Conservation (phyloP, 2,113 vertebrate species). For the Corythoichthys intestinalis region DNA sequence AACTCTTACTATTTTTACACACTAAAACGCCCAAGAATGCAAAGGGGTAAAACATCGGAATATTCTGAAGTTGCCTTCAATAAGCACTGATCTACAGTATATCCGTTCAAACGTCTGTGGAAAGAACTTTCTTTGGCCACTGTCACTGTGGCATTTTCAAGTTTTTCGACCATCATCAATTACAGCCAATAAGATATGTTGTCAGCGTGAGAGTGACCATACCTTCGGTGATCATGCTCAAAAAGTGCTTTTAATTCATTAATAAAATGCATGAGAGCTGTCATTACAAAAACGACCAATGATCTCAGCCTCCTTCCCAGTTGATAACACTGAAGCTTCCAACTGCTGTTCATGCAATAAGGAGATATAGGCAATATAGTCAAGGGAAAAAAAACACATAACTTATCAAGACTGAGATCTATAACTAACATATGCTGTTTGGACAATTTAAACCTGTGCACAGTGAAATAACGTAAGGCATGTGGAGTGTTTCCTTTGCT, state of each 20-base stretch:
- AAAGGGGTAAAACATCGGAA: too few relatives aligned
- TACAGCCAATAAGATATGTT: too few relatives aligned
- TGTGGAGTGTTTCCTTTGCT: constrained; percentile 49
- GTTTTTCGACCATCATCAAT: too few relatives aligned
- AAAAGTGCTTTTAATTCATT: not conserved
- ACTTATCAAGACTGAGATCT: constrained; percentile 47
- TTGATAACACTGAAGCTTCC: constrained; percentile 4
- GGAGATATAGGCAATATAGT: constrained; percentile 34
- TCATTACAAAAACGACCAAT: not conserved
- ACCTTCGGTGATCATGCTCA: constrained; percentile 1
- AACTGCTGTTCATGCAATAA: constrained; percentile 29
- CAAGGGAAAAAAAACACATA: constrained; percentile 27
- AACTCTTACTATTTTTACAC: too few relatives aligned
- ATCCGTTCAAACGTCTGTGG: too few relatives aligned
- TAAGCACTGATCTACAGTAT: too few relatives aligned
- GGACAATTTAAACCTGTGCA: constrained; percentile 31
- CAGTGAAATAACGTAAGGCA: constrained; percentile 23
- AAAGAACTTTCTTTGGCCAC: too few relatives aligned
- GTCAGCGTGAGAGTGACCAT: too few relatives aligned
- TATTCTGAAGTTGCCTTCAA: too few relatives aligned
- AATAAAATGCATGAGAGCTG: constrained; percentile 17
- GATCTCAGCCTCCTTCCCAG: constrained; percentile 2
- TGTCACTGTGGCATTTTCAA: too few relatives aligned
- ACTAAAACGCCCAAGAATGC: too few relatives aligned
- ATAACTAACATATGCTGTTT: constrained; percentile 47